Base-by-base conservation (phyloP, 2,888 invertebrate species). In the Caenorhabditis wallacei region DNA sequence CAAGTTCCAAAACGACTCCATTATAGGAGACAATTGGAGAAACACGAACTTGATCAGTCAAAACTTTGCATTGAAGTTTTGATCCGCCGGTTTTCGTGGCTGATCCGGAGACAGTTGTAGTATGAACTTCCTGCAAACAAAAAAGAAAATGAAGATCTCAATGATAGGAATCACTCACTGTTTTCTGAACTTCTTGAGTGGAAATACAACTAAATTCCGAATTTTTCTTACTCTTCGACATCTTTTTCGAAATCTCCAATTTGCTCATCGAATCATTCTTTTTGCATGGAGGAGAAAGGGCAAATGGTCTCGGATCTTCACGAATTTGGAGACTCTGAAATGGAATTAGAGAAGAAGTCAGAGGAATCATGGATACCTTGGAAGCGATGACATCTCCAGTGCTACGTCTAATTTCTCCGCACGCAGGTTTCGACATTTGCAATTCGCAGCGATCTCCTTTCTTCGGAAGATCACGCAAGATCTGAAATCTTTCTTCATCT, bases 1-100 rank as follows among this genome's bases (percentile, higher is more conserved):
- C 79, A 16, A 82, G 35, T 53, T 82, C 82, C 59, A 82, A 51
- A 76, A 82, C 54, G n/a, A 82, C 78, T 24, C 76, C 82, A 54
- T 53, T 54, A 11, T 51, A 74, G 18, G 66, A 26, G 8, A 66
- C 56, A n/a, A 81, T 70, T 40, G 81, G 81, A 16, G 75, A 71
- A 3, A 76, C 70, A 11, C 70, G 69, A n/a, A 81, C 61, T 48
- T 80, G 69, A 48, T 80, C 80, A 11, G 69, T 57, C 18, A 70
- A 11, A 3, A 81, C 66, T 30, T 66, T 43, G 54, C 72, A 78
- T 43, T 75, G 30, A 22, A 54, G n/a, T 64, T 43, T 61, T 53
- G 46, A 35, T 13, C 11, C n/a, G 18, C 18, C 3, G 0, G 37
- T 22, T 4, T 59, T 43, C 35, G 22, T 64, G n/a, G 37, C 43